Percentiles rank a stretch among this genome's conserved stretches.
These are phyloP conservation scores for Charaxes varanes DNA, from an alignment of 1,140 invertebrate genomes.

Conservation along the genomic window DNA sequence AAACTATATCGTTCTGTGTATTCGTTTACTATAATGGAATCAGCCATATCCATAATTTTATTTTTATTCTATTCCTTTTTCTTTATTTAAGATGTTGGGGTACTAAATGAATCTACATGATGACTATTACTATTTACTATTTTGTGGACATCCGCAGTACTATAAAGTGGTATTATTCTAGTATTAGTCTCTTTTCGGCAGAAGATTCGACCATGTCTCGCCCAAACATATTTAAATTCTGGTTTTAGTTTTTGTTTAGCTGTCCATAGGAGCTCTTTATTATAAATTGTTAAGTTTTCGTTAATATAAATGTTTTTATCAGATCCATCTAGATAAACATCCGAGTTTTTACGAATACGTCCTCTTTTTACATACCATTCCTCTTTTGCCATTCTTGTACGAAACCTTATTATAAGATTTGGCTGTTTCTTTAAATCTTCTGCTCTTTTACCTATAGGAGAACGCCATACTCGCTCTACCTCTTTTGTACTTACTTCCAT, in stretches of 20 bases:
- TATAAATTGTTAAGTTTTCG: slow-evolving; percentile 5
- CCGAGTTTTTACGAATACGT: slow-evolving; percentile 1
- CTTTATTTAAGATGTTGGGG: no score
- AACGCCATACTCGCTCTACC: slow-evolving; percentile 4
- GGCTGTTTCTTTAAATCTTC: slow-evolving; percentile 2
- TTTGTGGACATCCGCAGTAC: no score
- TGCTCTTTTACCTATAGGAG: slow-evolving; percentile 1
- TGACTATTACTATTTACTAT: no score
- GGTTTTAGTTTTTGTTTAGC: slow-evolving; percentile 9
- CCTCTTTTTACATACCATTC: slow-evolving; percentile 5
- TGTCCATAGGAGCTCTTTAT: slow-evolving; percentile 7
- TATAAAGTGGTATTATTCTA: no score
- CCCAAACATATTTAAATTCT: slow-evolving; percentile 6
- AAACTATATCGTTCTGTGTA: no score
- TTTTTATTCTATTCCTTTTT: no score
- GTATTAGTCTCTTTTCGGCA: no score
- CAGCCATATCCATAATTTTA: no score
- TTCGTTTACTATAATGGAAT: no score
- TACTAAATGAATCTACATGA: no score
- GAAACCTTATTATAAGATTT: slow-evolving; percentile 5
- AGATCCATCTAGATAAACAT: slow-evolving; percentile 3
- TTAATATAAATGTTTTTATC: slow-evolving; percentile 1
- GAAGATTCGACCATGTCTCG: not conserved
- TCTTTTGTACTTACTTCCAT: slow-evolving; percentile 2
- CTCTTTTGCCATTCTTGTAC: not conserved